phyloP scores from a whole-genome alignment of 2,113 vertebrate species.

The Periophthalmus modestus region DNA sequence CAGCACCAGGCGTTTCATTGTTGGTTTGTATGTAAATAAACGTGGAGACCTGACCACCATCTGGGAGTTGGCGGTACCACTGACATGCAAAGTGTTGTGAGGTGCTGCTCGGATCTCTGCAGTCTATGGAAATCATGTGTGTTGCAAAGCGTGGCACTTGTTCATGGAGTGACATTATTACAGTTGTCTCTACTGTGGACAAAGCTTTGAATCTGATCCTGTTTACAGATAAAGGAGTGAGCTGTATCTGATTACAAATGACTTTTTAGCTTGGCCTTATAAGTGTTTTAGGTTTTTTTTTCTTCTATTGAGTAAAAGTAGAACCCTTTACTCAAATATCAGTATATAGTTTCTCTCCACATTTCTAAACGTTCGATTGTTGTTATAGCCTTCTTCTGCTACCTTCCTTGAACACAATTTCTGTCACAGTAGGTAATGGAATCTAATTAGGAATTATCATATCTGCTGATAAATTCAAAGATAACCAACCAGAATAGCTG shows the following conservation, averaged over 20 bases:
- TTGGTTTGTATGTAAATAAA: constrained; percentile 44
- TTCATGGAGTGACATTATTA: constrained; percentile 30
- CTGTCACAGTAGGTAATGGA: too few species aligned
- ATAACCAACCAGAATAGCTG: neutral
- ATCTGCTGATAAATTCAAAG: neutral
- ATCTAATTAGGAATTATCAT: too few species aligned
- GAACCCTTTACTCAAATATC: too few species aligned
- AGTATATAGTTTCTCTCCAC: too few species aligned
- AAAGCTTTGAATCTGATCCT: constrained; percentile 39
- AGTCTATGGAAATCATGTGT: constrained; percentile 52
- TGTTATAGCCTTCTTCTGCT: too few species aligned
- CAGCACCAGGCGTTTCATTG: constrained; percentile 4
- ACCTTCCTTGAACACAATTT: too few species aligned
- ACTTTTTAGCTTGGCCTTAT: constrained; percentile 6
- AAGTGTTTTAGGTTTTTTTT: neutral
- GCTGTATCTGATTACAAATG: constrained; percentile 4
- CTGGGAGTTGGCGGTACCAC: constrained; percentile 35
- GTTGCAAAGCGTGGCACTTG: constrained; percentile 45
- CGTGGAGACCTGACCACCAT: constrained; percentile 37
- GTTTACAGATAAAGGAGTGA: constrained; percentile 1
- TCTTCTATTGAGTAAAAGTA: too few species aligned
- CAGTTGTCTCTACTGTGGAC: constrained; percentile 13
- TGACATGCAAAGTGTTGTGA: constrained; percentile 51
- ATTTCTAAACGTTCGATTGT: too few species aligned
- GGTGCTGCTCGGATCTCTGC: constrained; percentile 30